Evolutionary conservation across 2,113 vertebrate genomes (phyloP).

Genomic region (Taxidea taxus): DNA sequence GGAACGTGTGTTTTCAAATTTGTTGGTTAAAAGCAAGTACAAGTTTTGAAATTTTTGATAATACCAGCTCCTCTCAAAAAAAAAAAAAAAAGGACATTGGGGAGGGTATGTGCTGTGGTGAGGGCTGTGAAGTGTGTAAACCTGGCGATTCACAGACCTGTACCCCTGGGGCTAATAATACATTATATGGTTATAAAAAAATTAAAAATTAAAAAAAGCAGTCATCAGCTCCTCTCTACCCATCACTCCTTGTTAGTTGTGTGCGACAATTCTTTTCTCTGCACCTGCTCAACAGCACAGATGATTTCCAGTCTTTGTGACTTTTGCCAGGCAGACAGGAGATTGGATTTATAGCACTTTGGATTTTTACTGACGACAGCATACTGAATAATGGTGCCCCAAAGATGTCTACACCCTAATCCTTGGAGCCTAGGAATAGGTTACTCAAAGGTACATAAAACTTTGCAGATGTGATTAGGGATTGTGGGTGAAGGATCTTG

Average conservation of each 20-base stretch:
- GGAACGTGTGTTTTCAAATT: not conserved
- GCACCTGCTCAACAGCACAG: not conserved
- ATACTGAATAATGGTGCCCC: not conserved
- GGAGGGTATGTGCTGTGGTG: too few species aligned
- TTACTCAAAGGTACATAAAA: not conserved
- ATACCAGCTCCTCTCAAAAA: not conserved
- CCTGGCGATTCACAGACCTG: too few species aligned
- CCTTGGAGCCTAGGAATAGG: not conserved
- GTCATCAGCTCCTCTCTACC: not conserved
- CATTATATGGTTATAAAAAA: too few species aligned
- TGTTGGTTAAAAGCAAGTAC: not conserved
- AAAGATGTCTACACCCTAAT: not conserved
- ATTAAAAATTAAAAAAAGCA: too few species aligned
- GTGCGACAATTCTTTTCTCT: not conserved
- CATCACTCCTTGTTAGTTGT: not conserved
- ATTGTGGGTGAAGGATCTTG: not conserved
- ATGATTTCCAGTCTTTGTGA: not conserved
- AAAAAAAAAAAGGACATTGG: too few species aligned
- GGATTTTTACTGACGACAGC: not conserved
- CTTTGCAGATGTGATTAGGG: not conserved
- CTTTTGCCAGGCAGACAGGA: not conserved
- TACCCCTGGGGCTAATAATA: too few species aligned
- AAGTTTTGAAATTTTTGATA: not conserved
- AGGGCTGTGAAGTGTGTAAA: too few species aligned
- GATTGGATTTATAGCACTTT: not conserved